Percentiles rank a stretch among this genome's conserved stretches.
Conservation (phyloP, 2,888 invertebrate species). For the Tetragnatha montana region DNA sequence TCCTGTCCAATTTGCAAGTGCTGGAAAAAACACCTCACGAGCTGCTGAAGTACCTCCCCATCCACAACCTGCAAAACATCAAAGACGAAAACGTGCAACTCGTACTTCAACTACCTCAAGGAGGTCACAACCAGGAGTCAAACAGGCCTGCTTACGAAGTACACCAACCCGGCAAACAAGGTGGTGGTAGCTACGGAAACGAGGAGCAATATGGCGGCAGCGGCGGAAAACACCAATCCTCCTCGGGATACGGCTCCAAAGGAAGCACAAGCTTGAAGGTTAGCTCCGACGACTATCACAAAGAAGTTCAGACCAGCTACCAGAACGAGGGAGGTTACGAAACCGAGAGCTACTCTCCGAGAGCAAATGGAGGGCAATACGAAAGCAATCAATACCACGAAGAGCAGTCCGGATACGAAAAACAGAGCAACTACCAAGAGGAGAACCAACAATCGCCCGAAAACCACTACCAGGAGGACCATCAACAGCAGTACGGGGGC, state of each 20-base stretch:
- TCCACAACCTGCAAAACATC: constrained; percentile 4
- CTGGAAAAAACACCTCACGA: constrained; percentile 52
- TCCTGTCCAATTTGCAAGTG: constrained; percentile 52
- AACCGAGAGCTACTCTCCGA: constrained; percentile 5
- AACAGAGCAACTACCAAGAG: constrained; percentile 11
- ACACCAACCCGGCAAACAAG: neutral
- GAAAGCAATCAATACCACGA: constrained; percentile 26
- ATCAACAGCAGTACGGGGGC: constrained; percentile 7
- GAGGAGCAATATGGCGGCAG: constrained; percentile 6
- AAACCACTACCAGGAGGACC: neutral
- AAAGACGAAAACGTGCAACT: constrained; percentile 52
- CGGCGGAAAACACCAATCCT: neutral
- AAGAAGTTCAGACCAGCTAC: constrained; percentile 5
- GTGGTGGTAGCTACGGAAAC: constrained; percentile 1
- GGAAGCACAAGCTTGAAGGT: neutral
- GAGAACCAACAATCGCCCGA: neutral
- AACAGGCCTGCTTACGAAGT: neutral
- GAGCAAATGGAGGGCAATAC: constrained; percentile 14
- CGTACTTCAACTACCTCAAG: constrained; percentile 39
- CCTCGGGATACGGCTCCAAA: constrained; percentile 13
- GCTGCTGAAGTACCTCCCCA: constrained; percentile 47
- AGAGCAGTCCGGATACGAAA: neutral
- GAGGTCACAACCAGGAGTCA: constrained; percentile 18
- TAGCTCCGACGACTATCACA: constrained; percentile 39
- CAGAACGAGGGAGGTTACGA: constrained; percentile 36